Base-by-base conservation (phyloP, 2,113 vertebrate genomes). In the Lates calcarifer region DNA sequence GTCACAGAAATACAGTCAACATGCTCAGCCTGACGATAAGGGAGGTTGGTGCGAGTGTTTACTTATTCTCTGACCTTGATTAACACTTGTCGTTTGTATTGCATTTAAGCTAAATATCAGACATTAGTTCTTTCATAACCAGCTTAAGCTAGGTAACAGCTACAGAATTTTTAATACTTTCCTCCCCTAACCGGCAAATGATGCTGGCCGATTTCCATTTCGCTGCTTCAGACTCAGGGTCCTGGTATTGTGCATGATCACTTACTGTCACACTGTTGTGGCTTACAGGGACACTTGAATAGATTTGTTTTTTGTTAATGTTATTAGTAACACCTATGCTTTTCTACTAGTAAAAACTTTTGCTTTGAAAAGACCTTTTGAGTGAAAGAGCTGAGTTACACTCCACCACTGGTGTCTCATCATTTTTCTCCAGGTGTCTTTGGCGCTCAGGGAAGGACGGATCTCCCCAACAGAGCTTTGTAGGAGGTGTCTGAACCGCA, bases 391-490 rank as follows among this genome's bases (percentile, higher is more conserved):
- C 22, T 17, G 3, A 62, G 20, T 33, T 8, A 65, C 20, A n/a
- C 28, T 47, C 2, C 20, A 10, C 26, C 5, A 9, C 9, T 62
- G 14, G 0, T 2, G 6, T 75, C 26, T 28, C 35, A 0, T 71
- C 5, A 0, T 79, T 31, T 1, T 68, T 85, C 75, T 83, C 0
- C 83, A 99, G 98, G 95, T 96, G 39, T 96, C 97, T 76, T 85
- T 77, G 0, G 98, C 97, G 0, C 73, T 99, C 85, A 95, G 92
- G 82, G 95, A 96, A 83, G 96, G 98, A 33, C 95, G 31, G 6
- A 85, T 97, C 55, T 95, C 94, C n/a, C 95, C 98, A 3, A 95
- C 92, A 0, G 97, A 99, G 81, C 96, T 99, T 10, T 99, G 97
- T 85, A 96, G 91, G 77, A 95, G 93, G 62, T 98, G 97, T 74